A percentile compares a stretch with the other conserved stretches of the same genome.
These are phyloP conservation scores for Cyclophora punctaria DNA, from an alignment of 2,888 invertebrate genomes.

Conservation along the genomic window DNA sequence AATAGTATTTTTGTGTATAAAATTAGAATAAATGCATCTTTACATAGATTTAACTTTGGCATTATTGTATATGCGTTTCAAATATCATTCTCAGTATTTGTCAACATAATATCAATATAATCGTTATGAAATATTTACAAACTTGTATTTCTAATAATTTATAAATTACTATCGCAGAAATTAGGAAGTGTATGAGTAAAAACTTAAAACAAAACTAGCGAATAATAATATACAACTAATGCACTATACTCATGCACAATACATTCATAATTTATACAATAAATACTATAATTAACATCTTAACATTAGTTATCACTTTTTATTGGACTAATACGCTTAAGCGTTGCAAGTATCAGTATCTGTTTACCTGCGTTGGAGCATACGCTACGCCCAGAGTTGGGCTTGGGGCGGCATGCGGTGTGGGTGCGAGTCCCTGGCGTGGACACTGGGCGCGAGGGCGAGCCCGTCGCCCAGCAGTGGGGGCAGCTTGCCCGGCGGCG, in stretches of 20 bases:
- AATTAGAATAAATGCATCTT: conserved; percentile 58
- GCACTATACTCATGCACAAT: conserved; percentile 27
- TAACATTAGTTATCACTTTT: conserved; percentile 66
- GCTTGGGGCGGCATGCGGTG: conserved; percentile 78
- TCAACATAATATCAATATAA: conserved; percentile 23
- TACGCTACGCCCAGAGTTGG: conserved; percentile 87
- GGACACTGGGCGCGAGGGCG: conserved; percentile 58
- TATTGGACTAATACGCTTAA: conserved; percentile 73
- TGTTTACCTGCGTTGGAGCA: conserved; percentile 79
- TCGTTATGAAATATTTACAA: conserved; percentile 44
- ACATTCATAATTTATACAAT: conserved; percentile 39
- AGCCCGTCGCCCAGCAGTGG: conserved; percentile 72
- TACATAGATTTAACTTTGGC: conserved; percentile 72
- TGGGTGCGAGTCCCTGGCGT: conserved; percentile 58
- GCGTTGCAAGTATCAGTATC: conserved; percentile 64
- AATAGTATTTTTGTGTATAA: conserved; percentile 40
- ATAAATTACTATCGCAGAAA: conserved; percentile 66
- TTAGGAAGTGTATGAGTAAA: conserved; percentile 57
- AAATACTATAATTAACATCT: conserved; percentile 58
- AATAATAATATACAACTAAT: conserved; percentile 53
- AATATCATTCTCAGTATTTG: conserved; percentile 20
- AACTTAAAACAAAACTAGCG: conserved; percentile 46
- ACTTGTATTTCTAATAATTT: conserved; percentile 25
- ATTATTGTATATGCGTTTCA: conserved; percentile 43
- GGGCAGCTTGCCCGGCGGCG: conserved; percentile 78